Evolutionary conservation across 2,797 vertebrate genomes (phyloP), one percentile per base, ranked within the genome.

Genomic region (Triplophysa bombifrons): DNA sequence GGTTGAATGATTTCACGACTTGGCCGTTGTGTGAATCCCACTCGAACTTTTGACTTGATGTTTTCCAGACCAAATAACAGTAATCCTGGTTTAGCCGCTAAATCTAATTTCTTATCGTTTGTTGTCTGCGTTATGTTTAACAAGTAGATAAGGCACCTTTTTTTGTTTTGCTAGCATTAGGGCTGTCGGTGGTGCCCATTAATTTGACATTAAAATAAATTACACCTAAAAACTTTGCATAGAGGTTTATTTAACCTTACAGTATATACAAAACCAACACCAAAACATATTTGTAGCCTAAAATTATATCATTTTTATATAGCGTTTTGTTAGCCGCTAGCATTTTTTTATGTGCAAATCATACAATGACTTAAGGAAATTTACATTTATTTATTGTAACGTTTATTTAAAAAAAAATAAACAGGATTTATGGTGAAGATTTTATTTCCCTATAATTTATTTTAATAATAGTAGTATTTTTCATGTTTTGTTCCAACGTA

Each of bases 81-180:
- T 93, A 92, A 92, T 92, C 91, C 91, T 90, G 86, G 90, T 88
- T 91, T 90, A 91, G 86, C 85, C 86, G 84, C 83, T 88, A 71
- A 70, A 80, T 22, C 82, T 70, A 19, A 65, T 56, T 87, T 81
- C 84, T 87, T 86, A 87, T 83, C 83, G 72, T 51, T 73, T 91
- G 88, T 92, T 84, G 91, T 90, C 89, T 87, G 87, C 83, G 84
- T 83, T 86, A 13, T 89, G 84, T 90, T 91, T 90, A 91, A 90
- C 86, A 86, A 3, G 87, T 85, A 84, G 87, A 89, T 91, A 89
- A 88, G 85, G 84, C 85, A 84, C 19, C 85, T 41, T 81, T 81
- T 70, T 86, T 82, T 73, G 85, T 85, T 88, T 82, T 84, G 82
- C 84, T 88, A 90, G 83, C 86, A 84, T 80, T 85, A 64, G 85